These are phyloP conservation scores for Schizotus pectinicornis DNA, from an alignment of 2,888 invertebrate species.

Conservation along the genomic window DNA sequence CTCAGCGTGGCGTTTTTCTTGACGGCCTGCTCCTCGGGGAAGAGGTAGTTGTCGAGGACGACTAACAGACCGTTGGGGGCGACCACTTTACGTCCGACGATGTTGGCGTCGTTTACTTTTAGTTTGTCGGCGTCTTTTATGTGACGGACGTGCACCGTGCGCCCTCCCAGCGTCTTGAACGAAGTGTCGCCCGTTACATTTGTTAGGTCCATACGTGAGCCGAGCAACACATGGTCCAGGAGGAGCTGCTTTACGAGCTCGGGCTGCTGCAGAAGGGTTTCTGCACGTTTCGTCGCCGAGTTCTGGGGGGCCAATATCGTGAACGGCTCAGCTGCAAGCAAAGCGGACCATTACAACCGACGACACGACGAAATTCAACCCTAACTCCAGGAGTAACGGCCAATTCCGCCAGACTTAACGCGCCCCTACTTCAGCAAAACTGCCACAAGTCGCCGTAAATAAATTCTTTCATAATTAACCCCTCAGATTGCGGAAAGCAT, in stretches of 20 bases:
- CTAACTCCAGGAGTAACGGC: too few species aligned
- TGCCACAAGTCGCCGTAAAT: too few species aligned
- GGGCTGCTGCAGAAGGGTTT: slow-evolving; percentile 55
- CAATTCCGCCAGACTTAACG: too few species aligned
- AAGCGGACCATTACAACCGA: slow-evolving; percentile 3
- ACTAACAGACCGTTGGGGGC: slow-evolving; percentile 59
- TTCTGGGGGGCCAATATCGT: slow-evolving; percentile 66
- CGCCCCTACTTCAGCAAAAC: too few species aligned
- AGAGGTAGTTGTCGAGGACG: slow-evolving; percentile 59
- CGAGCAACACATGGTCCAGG: slow-evolving; percentile 66
- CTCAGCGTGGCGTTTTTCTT: slow-evolving; percentile 37
- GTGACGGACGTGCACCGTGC: slow-evolving; percentile 52
- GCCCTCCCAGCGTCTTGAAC: slow-evolving; percentile 60
- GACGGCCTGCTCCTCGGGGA: slow-evolving; percentile 52
- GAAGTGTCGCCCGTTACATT: slow-evolving; percentile 59
- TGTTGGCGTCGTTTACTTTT: slow-evolving; percentile 57
- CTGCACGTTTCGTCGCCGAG: slow-evolving; percentile 57
- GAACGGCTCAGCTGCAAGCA: slow-evolving; percentile 64
- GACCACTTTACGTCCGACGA: slow-evolving; percentile 55
- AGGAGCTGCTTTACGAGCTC: slow-evolving; percentile 65
- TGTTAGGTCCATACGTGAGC: slow-evolving; percentile 61
- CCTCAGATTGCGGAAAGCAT: too few species aligned
- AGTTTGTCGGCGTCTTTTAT: slow-evolving; percentile 51
- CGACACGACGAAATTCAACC: not conserved
- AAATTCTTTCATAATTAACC: too few species aligned